phyloP scores from a whole-genome alignment of 2,797 vertebrate genomes.

The Chrysolophus pictus region DNA sequence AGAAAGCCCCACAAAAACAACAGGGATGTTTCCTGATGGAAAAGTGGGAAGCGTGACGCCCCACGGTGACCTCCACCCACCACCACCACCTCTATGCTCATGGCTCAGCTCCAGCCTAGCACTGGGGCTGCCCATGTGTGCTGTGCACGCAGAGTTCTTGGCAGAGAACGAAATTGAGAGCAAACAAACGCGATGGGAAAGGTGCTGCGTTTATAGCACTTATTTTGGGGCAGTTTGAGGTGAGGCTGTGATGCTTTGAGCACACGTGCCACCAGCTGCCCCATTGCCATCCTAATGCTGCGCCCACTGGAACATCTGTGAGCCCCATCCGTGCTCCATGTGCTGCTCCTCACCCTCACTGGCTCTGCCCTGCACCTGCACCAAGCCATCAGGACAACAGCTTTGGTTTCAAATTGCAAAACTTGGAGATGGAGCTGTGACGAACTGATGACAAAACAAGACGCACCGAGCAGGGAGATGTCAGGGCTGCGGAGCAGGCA shows the following conservation, averaged over 20 bases:
- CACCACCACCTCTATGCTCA: no score
- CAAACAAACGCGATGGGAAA: conserved; percentile 20
- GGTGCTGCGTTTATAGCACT: not conserved
- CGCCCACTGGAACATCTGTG: fast-evolving
- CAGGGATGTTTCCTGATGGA: not conserved
- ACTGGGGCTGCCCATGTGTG: not conserved
- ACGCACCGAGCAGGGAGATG: not conserved
- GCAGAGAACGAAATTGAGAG: not conserved
- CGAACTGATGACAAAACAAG: not conserved
- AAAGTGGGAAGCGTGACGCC: not conserved
- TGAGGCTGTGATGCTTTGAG: fast-evolving
- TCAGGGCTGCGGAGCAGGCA: not conserved
- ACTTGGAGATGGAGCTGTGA: not conserved
- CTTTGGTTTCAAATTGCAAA: no score
- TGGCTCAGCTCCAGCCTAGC: not conserved
- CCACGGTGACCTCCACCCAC: not conserved
- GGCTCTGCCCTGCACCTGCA: not conserved
- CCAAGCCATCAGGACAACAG: no score
- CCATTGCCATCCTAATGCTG: not conserved
- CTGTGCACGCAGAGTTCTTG: not conserved
- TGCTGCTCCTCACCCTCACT: not conserved
- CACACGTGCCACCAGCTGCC: not conserved
- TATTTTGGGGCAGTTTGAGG: not conserved
- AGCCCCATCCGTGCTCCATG: not conserved
- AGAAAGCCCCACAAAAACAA: not conserved